Conservation (phyloP, 53 echinoderm and acorn worm species). For the Actinopyga echinites region DNA sequence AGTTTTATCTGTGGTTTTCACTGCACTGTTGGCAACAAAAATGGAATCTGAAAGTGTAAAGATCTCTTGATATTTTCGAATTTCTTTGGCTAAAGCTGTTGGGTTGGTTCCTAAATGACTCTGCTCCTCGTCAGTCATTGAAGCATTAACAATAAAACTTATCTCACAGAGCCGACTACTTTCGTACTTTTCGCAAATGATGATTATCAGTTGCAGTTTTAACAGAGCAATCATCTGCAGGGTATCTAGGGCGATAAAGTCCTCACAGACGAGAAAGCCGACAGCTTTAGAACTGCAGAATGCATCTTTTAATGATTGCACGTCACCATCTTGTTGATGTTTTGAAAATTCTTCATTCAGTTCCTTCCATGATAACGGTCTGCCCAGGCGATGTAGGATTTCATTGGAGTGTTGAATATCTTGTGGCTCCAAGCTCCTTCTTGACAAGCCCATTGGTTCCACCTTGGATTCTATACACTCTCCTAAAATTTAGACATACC, state of each 20-base stretch:
- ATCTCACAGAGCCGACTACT: not conserved
- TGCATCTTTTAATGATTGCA: too few relatives aligned
- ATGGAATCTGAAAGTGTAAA: not conserved
- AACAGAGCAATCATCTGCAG: not conserved
- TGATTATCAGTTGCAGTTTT: constrained; percentile 22
- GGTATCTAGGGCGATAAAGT: constrained; percentile 17
- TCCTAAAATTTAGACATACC: too few relatives aligned
- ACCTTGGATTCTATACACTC: too few relatives aligned
- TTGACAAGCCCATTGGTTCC: too few relatives aligned
- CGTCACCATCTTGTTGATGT: too few relatives aligned
- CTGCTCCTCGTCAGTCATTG: not conserved
- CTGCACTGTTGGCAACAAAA: not conserved
- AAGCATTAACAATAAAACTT: not conserved
- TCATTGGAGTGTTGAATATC: too few relatives aligned
- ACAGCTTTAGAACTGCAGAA: too few relatives aligned
- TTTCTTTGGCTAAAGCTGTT: not conserved
- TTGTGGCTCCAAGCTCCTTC: too few relatives aligned
- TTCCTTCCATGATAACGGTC: too few relatives aligned
- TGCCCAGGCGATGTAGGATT: too few relatives aligned
- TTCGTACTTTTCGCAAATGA: not conserved
- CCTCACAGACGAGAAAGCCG: not conserved
- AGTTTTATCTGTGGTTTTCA: not conserved
- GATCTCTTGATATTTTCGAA: not conserved
- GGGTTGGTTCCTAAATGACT: not conserved
- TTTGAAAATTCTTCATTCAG: too few relatives aligned